Evolutionary conservation across 2,888 invertebrate species (phyloP).

Genomic region (Agrotis exclamationis): DNA sequence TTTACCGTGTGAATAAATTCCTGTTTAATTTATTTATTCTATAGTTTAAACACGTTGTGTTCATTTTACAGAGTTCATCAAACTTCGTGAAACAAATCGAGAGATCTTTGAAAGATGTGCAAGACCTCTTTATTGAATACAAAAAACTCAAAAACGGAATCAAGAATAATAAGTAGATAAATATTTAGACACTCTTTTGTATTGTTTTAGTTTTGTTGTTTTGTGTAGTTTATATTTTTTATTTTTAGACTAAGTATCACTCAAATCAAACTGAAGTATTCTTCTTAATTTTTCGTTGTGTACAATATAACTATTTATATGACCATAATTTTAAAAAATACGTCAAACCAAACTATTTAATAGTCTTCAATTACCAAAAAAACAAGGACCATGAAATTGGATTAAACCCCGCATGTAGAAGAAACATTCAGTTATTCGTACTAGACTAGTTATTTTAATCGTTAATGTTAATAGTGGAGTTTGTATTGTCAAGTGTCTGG

Average conservation of each 20-base stretch:
- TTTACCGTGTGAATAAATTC: background rate
- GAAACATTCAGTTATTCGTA: slow-evolving; percentile 4
- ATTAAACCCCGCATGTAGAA: background rate
- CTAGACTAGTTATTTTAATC: slow-evolving; percentile 17
- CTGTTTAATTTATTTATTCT: background rate
- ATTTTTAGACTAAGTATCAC: slow-evolving; percentile 65
- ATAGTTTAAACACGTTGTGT: too few species aligned
- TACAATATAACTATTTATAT: slow-evolving; percentile 56
- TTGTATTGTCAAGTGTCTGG: slow-evolving; percentile 13
- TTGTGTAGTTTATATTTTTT: slow-evolving; percentile 67
- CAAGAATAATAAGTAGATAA: slow-evolving; percentile 72
- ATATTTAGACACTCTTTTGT: slow-evolving; percentile 39
- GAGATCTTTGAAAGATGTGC: slow-evolving; percentile 94
- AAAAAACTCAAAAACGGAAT: slow-evolving; percentile 84
- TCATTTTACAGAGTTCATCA: slow-evolving; percentile 93
- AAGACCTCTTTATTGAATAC: slow-evolving; percentile 92
- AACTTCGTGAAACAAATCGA: slow-evolving; percentile 95
- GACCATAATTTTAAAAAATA: slow-evolving; percentile 22
- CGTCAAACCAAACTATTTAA: slow-evolving; percentile 2
- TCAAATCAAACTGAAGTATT: slow-evolving; percentile 71
- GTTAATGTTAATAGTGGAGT: slow-evolving; percentile 23
- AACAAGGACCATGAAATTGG: slow-evolving; percentile 1
- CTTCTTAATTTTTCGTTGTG: slow-evolving; percentile 61
- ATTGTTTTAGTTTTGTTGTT: slow-evolving; percentile 72
- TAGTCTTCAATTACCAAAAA: slow-evolving; percentile 10